Evolutionary conservation across 2,113 vertebrate species (phyloP).

Genomic region (Phalacrocorax pelagicus): DNA sequence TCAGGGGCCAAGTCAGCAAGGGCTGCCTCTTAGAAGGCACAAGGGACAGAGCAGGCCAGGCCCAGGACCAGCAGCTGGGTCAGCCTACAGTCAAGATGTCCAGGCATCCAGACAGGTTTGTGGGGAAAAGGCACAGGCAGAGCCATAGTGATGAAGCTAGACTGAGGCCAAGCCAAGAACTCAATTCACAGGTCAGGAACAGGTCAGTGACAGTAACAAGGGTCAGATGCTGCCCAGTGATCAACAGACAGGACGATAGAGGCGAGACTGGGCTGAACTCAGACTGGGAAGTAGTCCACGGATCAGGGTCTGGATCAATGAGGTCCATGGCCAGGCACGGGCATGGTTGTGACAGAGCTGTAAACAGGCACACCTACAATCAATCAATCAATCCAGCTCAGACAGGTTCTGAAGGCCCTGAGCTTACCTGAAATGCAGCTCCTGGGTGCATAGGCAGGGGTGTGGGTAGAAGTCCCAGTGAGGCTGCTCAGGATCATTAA

Average conservation of each 20-base stretch:
- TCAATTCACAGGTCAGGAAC: neutral
- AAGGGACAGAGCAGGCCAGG: neutral
- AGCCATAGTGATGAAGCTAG: neutral
- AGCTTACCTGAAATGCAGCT: neutral
- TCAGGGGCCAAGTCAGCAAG: neutral
- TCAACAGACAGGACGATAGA: neutral
- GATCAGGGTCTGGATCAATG: constrained; percentile 40
- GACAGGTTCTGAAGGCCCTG: constrained; percentile 15
- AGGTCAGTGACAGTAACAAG: neutral
- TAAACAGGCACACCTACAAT: neutral
- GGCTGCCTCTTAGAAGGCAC: neutral
- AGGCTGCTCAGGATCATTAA: neutral
- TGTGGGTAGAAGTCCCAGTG: neutral
- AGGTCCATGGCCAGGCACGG: constrained; percentile 16
- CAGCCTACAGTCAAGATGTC: neutral
- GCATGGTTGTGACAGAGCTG: constrained; percentile 37
- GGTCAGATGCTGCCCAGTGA: neutral
- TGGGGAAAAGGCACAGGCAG: neutral
- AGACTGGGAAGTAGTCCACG: neutral
- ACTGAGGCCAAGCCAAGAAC: neutral
- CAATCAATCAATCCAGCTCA: constrained; percentile 13
- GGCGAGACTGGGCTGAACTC: neutral
- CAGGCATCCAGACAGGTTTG: neutral
- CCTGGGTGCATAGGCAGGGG: accelerated
- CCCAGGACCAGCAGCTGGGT: neutral